Conservation (phyloP, 2,797 vertebrate species). For the Etheostoma perlongum region DNA sequence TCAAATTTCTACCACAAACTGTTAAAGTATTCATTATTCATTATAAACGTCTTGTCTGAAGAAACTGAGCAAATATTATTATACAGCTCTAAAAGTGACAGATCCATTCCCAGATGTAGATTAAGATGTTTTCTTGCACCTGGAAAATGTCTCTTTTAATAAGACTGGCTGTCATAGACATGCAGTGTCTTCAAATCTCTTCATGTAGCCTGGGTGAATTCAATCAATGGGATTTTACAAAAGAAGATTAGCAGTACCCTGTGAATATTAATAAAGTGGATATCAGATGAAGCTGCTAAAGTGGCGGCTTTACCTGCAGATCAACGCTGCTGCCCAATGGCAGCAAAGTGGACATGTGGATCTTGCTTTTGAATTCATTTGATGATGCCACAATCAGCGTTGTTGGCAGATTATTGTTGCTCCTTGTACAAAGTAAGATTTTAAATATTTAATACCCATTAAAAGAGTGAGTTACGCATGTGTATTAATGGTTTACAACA, state of each 20-base stretch:
- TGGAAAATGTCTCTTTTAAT: constrained; percentile 2
- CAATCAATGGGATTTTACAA: constrained; percentile 30
- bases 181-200: not conserved
- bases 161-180: not conserved
- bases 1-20: too few relatives aligned
- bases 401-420: not conserved
- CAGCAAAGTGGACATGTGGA: constrained; percentile 12
- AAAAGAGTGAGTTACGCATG: not conserved
- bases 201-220: constrained; percentile 8
- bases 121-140: not conserved
- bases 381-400: not conserved
- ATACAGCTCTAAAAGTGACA: not conserved
- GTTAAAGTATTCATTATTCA: not conserved
- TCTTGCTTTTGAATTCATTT: not conserved
- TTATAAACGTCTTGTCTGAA: too few relatives aligned
- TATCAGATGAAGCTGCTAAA: constrained; percentile 13
- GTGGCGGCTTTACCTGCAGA: constrained; percentile 32
- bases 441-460: not conserved
- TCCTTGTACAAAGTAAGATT: not conserved
- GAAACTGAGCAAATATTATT: not conserved
- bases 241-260: constrained; percentile 24
- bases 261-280: constrained; percentile 14
- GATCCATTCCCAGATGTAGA: not conserved
- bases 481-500: not conserved
- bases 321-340: constrained; percentile 36